Percentiles rank a stretch among this genome's conserved stretches.
These are phyloP conservation scores for Corvus cornix DNA, from an alignment of 2,113 vertebrate species.

Conservation along the genomic window DNA sequence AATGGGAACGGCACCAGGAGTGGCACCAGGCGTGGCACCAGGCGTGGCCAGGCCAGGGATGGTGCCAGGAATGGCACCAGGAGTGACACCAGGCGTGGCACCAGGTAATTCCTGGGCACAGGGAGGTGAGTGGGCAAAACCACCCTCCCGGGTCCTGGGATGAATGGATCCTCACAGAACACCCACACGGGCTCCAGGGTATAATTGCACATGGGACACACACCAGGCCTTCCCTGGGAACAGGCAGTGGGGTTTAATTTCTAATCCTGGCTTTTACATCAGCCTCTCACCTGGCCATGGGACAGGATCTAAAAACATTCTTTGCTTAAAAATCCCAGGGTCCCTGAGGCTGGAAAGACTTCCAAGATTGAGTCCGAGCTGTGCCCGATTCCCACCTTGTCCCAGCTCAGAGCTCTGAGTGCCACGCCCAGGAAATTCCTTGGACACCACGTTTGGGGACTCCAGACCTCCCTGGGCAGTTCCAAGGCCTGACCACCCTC, in stretches of 20 bases:
- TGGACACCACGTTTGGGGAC: background rate
- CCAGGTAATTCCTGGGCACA: fast-evolving
- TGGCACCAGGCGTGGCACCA: background rate
- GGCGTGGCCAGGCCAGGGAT: too few relatives aligned
- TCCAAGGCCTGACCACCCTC: background rate
- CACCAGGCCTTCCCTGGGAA: too few relatives aligned
- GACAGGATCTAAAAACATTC: background rate
- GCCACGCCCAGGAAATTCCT: background rate
- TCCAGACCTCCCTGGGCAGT: background rate
- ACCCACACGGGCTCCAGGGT: fast-evolving
- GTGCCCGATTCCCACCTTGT: background rate
- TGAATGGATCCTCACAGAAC: background rate
- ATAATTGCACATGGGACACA: background rate
- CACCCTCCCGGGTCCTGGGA: fast-evolving
- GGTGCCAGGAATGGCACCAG: background rate
- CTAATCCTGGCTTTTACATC: background rate
- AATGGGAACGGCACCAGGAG: background rate
- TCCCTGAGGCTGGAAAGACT: background rate
- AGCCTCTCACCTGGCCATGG: background rate
- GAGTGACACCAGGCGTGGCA: background rate
- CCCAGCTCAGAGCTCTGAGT: background rate
- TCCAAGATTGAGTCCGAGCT: background rate
- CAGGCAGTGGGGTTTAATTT: background rate
- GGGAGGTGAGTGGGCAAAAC: fast-evolving
- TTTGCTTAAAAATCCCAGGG: background rate